A percentile compares a stretch with the other conserved stretches of the same genome.
Evolutionary conservation across 2,888 invertebrate species (phyloP).

Genomic region (Crepidodera aurea): DNA sequence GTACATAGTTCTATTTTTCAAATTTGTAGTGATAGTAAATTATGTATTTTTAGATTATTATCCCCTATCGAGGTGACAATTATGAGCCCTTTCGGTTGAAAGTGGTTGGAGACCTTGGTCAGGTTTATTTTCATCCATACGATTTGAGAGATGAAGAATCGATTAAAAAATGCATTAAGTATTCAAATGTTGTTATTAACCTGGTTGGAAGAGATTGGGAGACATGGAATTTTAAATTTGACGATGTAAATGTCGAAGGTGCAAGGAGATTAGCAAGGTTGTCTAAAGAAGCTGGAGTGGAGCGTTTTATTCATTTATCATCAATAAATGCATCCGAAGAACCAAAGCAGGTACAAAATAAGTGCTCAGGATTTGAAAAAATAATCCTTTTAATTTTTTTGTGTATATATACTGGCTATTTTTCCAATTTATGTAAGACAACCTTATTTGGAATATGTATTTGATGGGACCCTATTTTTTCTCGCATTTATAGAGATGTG

Average conservation of each 20-base stretch:
- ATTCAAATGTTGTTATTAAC: conserved; percentile 98
- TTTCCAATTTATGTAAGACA: no score
- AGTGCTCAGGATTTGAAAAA: no score
- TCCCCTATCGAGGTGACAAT: conserved; percentile 91
- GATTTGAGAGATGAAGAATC: conserved; percentile 86
- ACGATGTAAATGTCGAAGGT: conserved; percentile 88
- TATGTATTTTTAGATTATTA: conserved; percentile 74
- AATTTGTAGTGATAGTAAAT: background rate
- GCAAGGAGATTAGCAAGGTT: conserved; percentile 83
- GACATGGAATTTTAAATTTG: conserved; percentile 87
- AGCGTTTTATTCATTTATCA: conserved; percentile 91
- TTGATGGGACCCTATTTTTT: no score
- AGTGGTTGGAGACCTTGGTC: conserved; percentile 92
- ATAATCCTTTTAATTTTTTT: background rate
- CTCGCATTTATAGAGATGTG: no score
- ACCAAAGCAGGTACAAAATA: conserved; percentile 67
- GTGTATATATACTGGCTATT: no score
- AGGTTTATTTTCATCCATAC: conserved; percentile 89
- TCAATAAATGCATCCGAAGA: conserved; percentile 80
- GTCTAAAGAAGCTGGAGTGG: conserved; percentile 80
- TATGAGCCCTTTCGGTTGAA: conserved; percentile 82
- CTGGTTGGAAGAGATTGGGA: conserved; percentile 91
- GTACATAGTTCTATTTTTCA: conserved; percentile 56
- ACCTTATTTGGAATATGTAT: no score
- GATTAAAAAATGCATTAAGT: conserved; percentile 83